Evolutionary conservation across 2,888 invertebrate species (phyloP).

Genomic region (Cactoblastis cactorum): DNA sequence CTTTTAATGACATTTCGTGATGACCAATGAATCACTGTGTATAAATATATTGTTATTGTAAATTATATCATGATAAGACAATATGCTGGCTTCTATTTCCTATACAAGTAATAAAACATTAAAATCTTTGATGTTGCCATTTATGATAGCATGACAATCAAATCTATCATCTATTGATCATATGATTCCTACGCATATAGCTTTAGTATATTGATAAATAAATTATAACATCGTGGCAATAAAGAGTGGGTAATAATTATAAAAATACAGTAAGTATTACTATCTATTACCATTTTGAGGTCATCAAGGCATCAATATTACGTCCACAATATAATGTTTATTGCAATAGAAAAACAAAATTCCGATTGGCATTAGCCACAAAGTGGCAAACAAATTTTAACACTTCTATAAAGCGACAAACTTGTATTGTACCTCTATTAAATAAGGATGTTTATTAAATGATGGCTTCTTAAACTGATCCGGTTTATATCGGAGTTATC

Average conservation of each 20-base stretch:
- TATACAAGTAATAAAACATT: no score
- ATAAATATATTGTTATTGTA: no score
- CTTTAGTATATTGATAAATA: not conserved
- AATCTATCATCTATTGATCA: not conserved
- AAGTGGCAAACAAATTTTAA: not conserved
- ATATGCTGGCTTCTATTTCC: no score
- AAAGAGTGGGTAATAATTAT: not conserved
- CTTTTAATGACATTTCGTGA: no score
- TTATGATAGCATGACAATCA: not conserved
- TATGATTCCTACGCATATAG: not conserved
- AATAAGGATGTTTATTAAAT: not conserved
- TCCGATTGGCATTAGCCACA: not conserved
- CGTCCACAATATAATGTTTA: not conserved
- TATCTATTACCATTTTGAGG: not conserved
- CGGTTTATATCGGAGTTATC: conserved; percentile 31
- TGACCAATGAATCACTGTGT: no score
- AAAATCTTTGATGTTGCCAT: not conserved
- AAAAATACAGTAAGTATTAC: not conserved
- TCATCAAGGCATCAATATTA: not conserved
- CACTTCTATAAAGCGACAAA: not conserved
- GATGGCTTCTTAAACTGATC: not conserved
- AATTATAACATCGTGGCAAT: not conserved
- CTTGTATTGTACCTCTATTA: not conserved
- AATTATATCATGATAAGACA: no score
- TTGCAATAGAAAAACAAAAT: not conserved